Conservation (phyloP, 2,888 invertebrate genomes). For the Torymus auratus region DNA sequence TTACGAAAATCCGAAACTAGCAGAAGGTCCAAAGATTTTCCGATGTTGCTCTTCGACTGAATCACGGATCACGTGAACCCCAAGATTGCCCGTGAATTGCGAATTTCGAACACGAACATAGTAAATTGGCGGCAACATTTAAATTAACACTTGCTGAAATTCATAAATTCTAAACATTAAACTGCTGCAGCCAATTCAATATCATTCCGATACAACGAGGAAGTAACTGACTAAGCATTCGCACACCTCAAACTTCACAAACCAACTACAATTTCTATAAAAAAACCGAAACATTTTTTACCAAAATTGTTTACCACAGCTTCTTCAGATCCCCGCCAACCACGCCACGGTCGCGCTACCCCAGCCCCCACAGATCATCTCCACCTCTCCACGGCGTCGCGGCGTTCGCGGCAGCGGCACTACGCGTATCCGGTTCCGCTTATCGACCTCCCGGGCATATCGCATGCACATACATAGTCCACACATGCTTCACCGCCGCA, state of each 20-base stretch:
- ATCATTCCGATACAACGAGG: no score
- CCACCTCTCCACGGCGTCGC: not conserved
- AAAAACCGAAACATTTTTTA: no score
- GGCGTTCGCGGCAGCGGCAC: not conserved
- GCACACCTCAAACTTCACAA: no score
- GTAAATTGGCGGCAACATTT: constrained; percentile 18
- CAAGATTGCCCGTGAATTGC: not conserved
- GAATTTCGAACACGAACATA: not conserved
- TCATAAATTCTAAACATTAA: not conserved
- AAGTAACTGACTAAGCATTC: no score
- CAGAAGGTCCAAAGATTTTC: constrained; percentile 28
- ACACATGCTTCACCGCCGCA: not conserved
- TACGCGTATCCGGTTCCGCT: constrained; percentile 53
- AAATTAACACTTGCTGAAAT: not conserved
- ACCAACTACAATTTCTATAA: no score
- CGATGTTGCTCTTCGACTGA: constrained; percentile 2
- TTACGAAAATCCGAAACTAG: constrained; percentile 36
- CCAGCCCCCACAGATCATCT: no score
- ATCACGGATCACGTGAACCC: constrained; percentile 7
- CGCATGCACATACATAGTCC: no score
- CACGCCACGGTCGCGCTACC: no score
- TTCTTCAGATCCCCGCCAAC: no score
- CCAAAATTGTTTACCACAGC: no score
- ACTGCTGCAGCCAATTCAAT: not conserved
- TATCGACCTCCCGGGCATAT: constrained; percentile 44